Conservation (phyloP, 2,113 vertebrate genomes). For the Serranochromis macrocephalus region DNA sequence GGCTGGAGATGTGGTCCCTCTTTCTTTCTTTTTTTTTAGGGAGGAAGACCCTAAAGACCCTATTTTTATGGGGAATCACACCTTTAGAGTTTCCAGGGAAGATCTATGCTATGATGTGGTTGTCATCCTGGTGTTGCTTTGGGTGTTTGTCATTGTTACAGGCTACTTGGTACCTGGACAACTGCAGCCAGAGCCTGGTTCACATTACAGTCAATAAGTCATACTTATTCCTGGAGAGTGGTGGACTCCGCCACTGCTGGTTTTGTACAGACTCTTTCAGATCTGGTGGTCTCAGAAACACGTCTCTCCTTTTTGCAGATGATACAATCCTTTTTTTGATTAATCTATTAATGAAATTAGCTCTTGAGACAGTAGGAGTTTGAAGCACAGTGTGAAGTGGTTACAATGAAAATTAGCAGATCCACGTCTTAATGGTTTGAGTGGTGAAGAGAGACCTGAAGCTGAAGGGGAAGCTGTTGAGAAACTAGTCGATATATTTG, state of each 20-base stretch:
- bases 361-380: neutral
- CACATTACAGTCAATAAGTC: neutral
- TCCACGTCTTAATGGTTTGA: neutral
- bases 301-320: neutral
- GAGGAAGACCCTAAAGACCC: neutral
- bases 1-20: neutral
- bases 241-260: neutral
- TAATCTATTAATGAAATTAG: neutral
- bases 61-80: neutral
- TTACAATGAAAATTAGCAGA: neutral
- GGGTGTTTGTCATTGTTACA: neutral
- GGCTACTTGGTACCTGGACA: neutral
- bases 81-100: neutral
- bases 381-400: neutral
- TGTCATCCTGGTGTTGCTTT: neutral
- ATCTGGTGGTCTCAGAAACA: neutral
- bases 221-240: neutral
- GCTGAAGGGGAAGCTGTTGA: neutral
- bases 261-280: neutral
- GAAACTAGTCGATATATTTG: too few species aligned
- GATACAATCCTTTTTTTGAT: neutral
- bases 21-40: rapidly evolving
- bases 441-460: neutral
- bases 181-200: neutral
- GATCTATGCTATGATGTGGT: neutral